These are phyloP conservation scores for Amazona vittata DNA, from an alignment of 2,113 vertebrate species.

Conservation along the genomic window DNA sequence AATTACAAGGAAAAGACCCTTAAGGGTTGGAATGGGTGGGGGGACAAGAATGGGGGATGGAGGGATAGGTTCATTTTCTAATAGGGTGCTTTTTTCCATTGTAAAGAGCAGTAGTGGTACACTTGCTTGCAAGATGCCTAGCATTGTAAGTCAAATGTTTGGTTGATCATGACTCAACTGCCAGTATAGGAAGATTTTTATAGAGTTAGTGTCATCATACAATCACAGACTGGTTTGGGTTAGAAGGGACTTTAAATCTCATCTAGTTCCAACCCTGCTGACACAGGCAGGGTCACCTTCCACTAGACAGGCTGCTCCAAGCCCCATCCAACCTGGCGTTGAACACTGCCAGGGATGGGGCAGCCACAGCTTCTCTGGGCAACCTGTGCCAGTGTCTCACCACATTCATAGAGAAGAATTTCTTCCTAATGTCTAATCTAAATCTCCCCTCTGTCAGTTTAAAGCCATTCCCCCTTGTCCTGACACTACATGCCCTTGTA, in stretches of 20 bases:
- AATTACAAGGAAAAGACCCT: not conserved
- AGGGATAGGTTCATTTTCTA: not conserved
- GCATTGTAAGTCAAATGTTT: not conserved
- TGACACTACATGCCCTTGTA: not conserved
- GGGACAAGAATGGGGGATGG: not conserved
- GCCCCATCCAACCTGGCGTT: not conserved
- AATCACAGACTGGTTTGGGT: not conserved
- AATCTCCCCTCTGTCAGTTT: not conserved
- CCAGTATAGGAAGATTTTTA: not conserved
- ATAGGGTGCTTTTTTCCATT: not conserved
- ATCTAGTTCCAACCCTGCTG: not conserved
- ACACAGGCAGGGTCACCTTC: not conserved
- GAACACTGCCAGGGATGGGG: not conserved
- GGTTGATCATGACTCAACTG: not conserved
- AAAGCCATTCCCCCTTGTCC: not conserved
- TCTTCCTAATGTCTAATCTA: not conserved
- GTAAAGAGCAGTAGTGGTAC: not conserved
- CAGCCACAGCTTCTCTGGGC: not conserved
- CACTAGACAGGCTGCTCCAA: not conserved
- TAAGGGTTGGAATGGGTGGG: not conserved
- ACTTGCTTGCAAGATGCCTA: not conserved
- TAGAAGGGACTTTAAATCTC: not conserved
- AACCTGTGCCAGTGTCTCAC: not conserved
- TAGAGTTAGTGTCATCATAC: not conserved
- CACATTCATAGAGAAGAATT: not conserved